phyloP scores from a whole-genome alignment of 1,140 invertebrate species.

The Chironomus striatipennis region DNA sequence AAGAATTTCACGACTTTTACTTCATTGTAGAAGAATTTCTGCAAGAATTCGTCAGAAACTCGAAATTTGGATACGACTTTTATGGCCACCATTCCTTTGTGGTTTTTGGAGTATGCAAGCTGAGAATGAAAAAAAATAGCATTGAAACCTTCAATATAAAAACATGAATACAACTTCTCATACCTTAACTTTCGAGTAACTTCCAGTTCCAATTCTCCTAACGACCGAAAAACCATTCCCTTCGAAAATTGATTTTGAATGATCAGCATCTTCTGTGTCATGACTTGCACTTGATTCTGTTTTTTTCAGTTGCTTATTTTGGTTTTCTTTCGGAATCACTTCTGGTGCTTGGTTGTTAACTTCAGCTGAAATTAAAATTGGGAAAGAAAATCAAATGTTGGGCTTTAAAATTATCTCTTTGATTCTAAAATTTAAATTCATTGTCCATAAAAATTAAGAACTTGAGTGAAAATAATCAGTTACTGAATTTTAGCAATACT shows the following conservation, averaged over 20 bases:
- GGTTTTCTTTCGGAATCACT: neutral
- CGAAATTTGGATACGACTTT: slow-evolving; percentile 81
- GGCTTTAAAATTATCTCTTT: too few relatives aligned
- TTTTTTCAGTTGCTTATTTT: neutral
- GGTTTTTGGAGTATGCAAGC: slow-evolving; percentile 62
- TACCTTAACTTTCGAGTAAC: slow-evolving; percentile 73
- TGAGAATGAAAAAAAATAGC: slow-evolving; percentile 38
- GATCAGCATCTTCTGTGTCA: neutral
- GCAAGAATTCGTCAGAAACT: slow-evolving; percentile 69
- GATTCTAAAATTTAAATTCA: neutral
- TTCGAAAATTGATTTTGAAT: slow-evolving; percentile 45
- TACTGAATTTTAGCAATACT: too few relatives aligned
- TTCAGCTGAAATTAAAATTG: neutral
- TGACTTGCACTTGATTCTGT: neutral
- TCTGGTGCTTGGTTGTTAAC: neutral
- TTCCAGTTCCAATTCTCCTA: slow-evolving; percentile 68
- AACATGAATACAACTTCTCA: slow-evolving; percentile 23
- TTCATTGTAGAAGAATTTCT: slow-evolving; percentile 79
- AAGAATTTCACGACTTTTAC: slow-evolving; percentile 73
- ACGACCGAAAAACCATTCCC: slow-evolving; percentile 66
- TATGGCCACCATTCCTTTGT: slow-evolving; percentile 68
- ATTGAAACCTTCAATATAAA: slow-evolving; percentile 20
- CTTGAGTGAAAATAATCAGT: too few relatives aligned
- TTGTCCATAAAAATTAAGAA: neutral
- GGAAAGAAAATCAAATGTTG: neutral